Conservation (phyloP, 2,113 vertebrate genomes). For the Heloderma charlesbogerti region DNA sequence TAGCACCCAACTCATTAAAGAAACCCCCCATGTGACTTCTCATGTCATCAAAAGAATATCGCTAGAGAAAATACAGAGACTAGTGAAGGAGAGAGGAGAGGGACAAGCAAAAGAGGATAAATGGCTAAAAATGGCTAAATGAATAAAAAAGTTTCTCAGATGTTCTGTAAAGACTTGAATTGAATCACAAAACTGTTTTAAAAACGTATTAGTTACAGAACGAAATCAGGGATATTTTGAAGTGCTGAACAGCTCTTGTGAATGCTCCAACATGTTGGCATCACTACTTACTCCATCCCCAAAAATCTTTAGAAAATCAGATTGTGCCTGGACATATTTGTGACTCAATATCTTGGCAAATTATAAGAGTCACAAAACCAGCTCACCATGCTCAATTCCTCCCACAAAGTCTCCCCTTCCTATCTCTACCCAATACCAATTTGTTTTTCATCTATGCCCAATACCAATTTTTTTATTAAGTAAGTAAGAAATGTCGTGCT, state of each 20-base stretch:
- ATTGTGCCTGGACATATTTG: not conserved
- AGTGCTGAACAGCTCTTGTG: not conserved
- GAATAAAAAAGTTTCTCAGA: slow-evolving; percentile 6
- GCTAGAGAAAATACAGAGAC: not conserved
- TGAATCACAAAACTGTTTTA: not conserved
- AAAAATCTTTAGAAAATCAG: not conserved
- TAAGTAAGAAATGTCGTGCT: not conserved
- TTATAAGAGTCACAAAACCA: not conserved
- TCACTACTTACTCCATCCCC: too few species aligned
- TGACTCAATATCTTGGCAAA: not conserved
- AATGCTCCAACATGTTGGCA: not conserved
- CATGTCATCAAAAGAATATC: slow-evolving; percentile 33
- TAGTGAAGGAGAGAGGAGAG: slow-evolving; percentile 50
- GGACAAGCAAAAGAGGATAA: slow-evolving; percentile 50
- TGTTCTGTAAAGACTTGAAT: not conserved
- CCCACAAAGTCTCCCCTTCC: not conserved
- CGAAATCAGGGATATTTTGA: not conserved
- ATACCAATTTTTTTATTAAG: not conserved
- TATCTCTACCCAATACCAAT: not conserved
- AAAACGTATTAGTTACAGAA: not conserved
- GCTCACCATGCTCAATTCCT: not conserved
- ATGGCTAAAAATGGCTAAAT: slow-evolving; percentile 11
- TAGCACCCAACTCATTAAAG: not conserved
- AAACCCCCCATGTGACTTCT: not conserved
- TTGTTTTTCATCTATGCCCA: not conserved